phyloP scores from a whole-genome alignment of 1,140 invertebrate species.

The Microplitis demolitor region DNA sequence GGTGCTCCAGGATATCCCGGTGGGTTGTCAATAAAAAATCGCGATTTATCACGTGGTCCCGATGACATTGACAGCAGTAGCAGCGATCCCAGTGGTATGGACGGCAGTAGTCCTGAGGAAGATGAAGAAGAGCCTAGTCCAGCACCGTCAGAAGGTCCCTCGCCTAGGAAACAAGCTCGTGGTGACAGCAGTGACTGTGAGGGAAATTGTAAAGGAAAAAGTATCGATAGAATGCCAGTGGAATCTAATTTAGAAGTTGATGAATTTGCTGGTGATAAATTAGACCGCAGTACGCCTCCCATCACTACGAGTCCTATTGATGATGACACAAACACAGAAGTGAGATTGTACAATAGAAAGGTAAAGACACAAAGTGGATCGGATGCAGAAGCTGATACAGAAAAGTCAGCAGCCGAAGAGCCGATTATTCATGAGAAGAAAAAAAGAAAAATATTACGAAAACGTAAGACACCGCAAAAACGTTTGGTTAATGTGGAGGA shows the following conservation, averaged over 20 bases:
- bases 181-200: slow-evolving; percentile 18
- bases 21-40: slow-evolving; percentile 55
- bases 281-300: slow-evolving; percentile 40
- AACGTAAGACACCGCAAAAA: slow-evolving; percentile 54
- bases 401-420: slow-evolving; percentile 61
- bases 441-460: slow-evolving; percentile 55
- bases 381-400: slow-evolving; percentile 60
- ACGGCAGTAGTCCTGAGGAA: slow-evolving; percentile 78
- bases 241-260: slow-evolving; percentile 56
- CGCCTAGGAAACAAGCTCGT: slow-evolving; percentile 58
- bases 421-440: slow-evolving; percentile 50
- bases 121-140: slow-evolving; percentile 64
- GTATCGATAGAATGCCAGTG: slow-evolving; percentile 51
- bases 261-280: slow-evolving; percentile 33
- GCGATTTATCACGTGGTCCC: slow-evolving; percentile 45
- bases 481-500: slow-evolving; percentile 35
- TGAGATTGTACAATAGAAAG: slow-evolving; percentile 41
- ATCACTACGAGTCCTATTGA: slow-evolving; percentile 35
- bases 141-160: slow-evolving; percentile 58
- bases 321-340: slow-evolving; percentile 26
- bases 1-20: slow-evolving; percentile 64
- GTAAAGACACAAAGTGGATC: slow-evolving; percentile 45
- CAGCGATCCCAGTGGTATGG: slow-evolving; percentile 68
- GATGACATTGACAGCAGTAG: slow-evolving; percentile 59
- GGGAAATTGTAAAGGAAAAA: slow-evolving; percentile 59